Conservation (phyloP, 2,888 invertebrate genomes). For the Xanthorhoe designata region DNA sequence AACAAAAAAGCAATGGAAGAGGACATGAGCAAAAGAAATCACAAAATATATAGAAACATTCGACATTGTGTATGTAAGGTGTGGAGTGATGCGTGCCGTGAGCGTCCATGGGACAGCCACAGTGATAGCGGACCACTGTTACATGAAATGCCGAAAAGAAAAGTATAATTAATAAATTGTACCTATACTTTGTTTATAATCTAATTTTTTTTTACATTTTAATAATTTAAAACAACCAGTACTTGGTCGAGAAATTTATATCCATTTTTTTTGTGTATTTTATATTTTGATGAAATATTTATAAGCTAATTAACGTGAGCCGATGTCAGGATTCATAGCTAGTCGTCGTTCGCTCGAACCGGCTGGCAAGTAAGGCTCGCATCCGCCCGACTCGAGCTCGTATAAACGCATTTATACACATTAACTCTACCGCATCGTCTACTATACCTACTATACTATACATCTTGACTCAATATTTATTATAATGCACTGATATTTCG, state of each 20-base stretch:
- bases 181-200: constrained; percentile 85
- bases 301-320: constrained; percentile 86
- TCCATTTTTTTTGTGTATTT: constrained; percentile 86
- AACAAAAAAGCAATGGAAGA: constrained; percentile 83
- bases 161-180: constrained; percentile 86
- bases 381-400: constrained; percentile 77
- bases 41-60: constrained; percentile 75
- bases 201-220: constrained; percentile 86
- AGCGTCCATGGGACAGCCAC: constrained; percentile 47
- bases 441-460: constrained; percentile 52
- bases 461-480: constrained; percentile 73
- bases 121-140: constrained; percentile 69
- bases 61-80: constrained; percentile 66
- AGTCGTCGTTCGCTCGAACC: constrained; percentile 84
- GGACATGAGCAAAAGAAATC: constrained; percentile 82
- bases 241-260: constrained; percentile 85
- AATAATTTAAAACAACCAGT: constrained; percentile 86
- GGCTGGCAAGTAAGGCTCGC: constrained; percentile 67
- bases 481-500: constrained; percentile 81
- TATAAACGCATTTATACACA: constrained; percentile 80
- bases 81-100: constrained; percentile 58
- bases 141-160: constrained; percentile 83
- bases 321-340: constrained; percentile 86
- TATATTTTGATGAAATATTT: constrained; percentile 86
- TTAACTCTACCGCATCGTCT: constrained; percentile 79